These are phyloP conservation scores for Megaceryle alcyon DNA, from an alignment of 2,797 vertebrate species.

Conservation along the genomic window DNA sequence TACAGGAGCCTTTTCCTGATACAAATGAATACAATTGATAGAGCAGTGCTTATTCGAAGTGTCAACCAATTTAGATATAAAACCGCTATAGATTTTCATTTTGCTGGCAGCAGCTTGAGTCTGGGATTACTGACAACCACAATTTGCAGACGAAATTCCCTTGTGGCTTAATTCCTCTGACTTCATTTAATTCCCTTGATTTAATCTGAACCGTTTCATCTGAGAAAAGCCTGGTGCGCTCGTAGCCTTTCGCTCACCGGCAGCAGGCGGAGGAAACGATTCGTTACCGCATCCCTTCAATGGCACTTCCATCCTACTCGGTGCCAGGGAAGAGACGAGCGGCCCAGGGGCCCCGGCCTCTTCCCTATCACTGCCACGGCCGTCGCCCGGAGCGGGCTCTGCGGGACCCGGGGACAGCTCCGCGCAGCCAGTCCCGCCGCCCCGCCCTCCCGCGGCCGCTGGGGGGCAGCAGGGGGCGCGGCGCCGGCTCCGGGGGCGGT, in stretches of 20 bases:
- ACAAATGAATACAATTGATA: neutral
- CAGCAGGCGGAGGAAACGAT: rapidly evolving
- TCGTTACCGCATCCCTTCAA: neutral
- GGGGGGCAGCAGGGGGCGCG: neutral
- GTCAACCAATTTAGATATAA: neutral
- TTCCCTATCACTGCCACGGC: neutral
- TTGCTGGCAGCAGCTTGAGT: neutral
- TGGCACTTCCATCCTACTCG: too few species aligned
- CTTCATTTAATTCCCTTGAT: neutral
- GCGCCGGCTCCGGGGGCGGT: neutral
- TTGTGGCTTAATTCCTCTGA: neutral
- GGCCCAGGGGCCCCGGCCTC: too few species aligned
- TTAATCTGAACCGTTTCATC: neutral
- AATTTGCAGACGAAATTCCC: neutral
- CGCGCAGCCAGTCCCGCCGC: neutral
- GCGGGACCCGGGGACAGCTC: neutral
- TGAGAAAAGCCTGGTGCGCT: neutral
- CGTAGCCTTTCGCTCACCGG: neutral
- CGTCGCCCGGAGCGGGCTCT: too few species aligned
- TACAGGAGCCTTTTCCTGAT: neutral
- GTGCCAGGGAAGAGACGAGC: too few species aligned
- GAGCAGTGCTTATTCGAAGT: rapidly evolving
- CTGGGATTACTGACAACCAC: neutral
- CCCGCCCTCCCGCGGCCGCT: neutral
- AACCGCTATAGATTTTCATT: neutral